phyloP scores from a whole-genome alignment of 2,888 invertebrate genomes.

The Epistrophe eligans region DNA sequence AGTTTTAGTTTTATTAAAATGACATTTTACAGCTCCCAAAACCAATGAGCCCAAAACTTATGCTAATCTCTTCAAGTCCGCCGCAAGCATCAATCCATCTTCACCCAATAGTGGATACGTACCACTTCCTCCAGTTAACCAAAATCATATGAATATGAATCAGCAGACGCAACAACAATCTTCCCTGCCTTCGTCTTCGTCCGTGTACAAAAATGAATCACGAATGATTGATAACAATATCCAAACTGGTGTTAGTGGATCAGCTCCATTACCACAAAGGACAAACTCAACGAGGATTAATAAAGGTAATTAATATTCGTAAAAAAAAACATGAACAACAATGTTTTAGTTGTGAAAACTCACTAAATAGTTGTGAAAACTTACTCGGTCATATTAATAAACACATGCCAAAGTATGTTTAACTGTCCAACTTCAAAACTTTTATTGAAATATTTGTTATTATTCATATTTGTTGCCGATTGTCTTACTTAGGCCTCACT shows the following conservation, averaged over 20 bases:
- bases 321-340: background rate
- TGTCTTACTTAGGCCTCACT: too few species aligned
- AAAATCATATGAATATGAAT: conserved; percentile 79
- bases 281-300: conserved; percentile 81
- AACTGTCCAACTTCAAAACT: too few species aligned
- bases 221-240: conserved; percentile 80
- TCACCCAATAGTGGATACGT: conserved; percentile 82
- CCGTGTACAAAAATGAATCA: conserved; percentile 78
- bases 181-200: conserved; percentile 78
- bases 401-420: too few species aligned
- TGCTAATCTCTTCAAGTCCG: conserved; percentile 92
- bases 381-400: too few species aligned
- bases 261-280: conserved; percentile 82
- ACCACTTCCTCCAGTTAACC: conserved; percentile 72
- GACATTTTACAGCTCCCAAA: conserved; percentile 78
- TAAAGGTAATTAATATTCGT: conserved; percentile 79
- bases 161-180: conserved; percentile 83
- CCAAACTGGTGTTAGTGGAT: conserved; percentile 65
- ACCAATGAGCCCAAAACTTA: conserved; percentile 92
- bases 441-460: too few species aligned
- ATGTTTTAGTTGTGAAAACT: too few species aligned
- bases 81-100: conserved; percentile 77
- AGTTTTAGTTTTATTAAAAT: background rate
- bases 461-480: too few species aligned
- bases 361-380: too few species aligned